Evolutionary conservation across 64 coral and sea anemone species (phyloP), one percentile per base, ranked within the genome.

Genomic region (Montipora cactus): DNA sequence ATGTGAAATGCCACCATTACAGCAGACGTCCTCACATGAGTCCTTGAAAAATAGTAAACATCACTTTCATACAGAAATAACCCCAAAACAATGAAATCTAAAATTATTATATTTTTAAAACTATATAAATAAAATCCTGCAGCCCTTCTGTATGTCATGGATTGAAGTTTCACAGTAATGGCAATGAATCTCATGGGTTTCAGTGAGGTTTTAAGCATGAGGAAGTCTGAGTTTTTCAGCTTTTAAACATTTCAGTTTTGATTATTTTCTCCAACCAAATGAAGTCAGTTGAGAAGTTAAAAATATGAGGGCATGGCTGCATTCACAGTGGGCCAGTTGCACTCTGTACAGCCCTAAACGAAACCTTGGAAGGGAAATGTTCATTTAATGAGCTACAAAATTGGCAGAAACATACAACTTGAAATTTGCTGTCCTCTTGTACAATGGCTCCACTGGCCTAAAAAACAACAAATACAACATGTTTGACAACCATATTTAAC

Each of bases 361-460:
- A 0, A 11, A 57, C 53, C 53, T 8, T 57, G 53, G 53, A 57
- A 8, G 11, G 7, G 6, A 11, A 8, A 8, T 6, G 7, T 57
- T 57, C 53, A 57, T 57, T 57, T 57, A 8, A 57, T 8, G 7
- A 57, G 53, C 11, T 57, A 8, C 11, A 57, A 8, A 18, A 49
- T 15, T 20, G 55, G 15, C 49, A 9, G 4, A 77, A 15, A 71
- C 96, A 91, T 89, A 98, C 96, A 95, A 86, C 62, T 95, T 98
- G 79, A 98, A 98, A 37, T 72, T 88, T 50, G 80, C 64, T 10
- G 70, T 51, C 51, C 94, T 97, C 52, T 97, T 94, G 76, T 79
- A 89, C 15, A 84, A 55, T 59, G 89, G 75, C 53, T 97, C 92
- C 37, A 97, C 84, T n/a, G 74, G 47, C 46, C 95, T 97, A 61